Percentiles rank a stretch among this genome's conserved stretches.
Conservation (phyloP, 2,113 vertebrate species). For the Carassius auratus region DNA sequence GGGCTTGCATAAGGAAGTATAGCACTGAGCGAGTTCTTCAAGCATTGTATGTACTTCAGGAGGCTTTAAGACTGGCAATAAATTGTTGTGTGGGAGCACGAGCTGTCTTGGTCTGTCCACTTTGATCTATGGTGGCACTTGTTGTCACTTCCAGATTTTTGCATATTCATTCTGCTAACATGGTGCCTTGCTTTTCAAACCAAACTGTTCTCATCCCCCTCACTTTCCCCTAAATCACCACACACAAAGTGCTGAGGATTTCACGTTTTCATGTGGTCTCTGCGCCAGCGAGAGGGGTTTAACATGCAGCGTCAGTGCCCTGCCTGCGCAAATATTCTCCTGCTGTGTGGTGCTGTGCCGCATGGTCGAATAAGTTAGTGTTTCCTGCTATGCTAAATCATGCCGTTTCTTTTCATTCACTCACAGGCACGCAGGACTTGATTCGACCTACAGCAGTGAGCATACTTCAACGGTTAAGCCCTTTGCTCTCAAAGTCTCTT, state of each 20-base stretch:
- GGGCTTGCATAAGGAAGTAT: not conserved
- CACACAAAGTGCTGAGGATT: conserved; percentile 9
- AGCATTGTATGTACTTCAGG: conserved; percentile 1
- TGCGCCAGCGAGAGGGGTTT: not conserved
- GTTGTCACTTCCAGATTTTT: conserved; percentile 26
- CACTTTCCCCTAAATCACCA: not conserved
- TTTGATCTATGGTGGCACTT: conserved; percentile 37
- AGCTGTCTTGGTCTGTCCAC: conserved; percentile 24
- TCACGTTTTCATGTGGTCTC: not conserved
- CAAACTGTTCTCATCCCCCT: not conserved
- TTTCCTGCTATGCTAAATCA: conserved; percentile 30
- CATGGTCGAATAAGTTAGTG: conserved; percentile 15
- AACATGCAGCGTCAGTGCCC: conserved; percentile 23
- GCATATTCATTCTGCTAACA: conserved; percentile 34
- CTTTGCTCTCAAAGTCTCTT: conserved; percentile 33
- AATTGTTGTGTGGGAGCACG: not conserved
- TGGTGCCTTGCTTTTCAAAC: not conserved
- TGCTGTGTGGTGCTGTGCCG: conserved; percentile 19
- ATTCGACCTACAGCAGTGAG: conserved; percentile 21
- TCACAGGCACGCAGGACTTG: not conserved
- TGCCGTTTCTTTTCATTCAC: conserved; percentile 30
- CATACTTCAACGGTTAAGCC: conserved; percentile 12
- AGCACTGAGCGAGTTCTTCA: not conserved
- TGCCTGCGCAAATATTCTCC: conserved; percentile 22
- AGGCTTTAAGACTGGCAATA: not conserved